Conservation (phyloP, 92 coral and sea anemone species). For the Scolanthus callimorphus region DNA sequence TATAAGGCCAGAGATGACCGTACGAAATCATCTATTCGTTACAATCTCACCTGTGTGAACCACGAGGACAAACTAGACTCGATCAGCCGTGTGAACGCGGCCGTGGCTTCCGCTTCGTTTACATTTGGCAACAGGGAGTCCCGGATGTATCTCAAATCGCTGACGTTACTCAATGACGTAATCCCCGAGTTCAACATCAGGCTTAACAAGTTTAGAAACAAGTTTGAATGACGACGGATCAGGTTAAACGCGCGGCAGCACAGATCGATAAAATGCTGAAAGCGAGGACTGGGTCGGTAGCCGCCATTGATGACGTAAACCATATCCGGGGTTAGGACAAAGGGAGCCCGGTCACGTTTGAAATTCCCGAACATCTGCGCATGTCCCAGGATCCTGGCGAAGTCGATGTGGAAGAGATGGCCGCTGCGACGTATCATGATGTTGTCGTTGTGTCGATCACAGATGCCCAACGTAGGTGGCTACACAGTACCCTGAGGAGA, state of each 20-base stretch:
- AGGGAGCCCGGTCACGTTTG: slow-evolving; percentile 98
- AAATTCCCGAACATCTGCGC: slow-evolving; percentile 99
- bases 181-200: slow-evolving; percentile 98
- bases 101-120: slow-evolving; percentile 90
- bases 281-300: slow-evolving; percentile 91
- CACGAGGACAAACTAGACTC: slow-evolving; percentile 90
- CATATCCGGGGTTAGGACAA: slow-evolving; percentile 98
- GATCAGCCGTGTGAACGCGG: slow-evolving; percentile 88
- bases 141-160: slow-evolving; percentile 87
- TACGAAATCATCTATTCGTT: too few species aligned
- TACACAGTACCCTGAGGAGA: slow-evolving; percentile 77
- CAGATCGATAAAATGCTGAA: slow-evolving; percentile 95
- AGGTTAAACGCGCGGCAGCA: slow-evolving; percentile 94
- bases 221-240: slow-evolving; percentile 88
- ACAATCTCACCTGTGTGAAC: slow-evolving; percentile 98
- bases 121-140: slow-evolving; percentile 87
- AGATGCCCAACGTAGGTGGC: slow-evolving; percentile 97
- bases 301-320: slow-evolving; percentile 99
- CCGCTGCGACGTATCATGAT: slow-evolving; percentile 97
- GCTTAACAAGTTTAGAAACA: slow-evolving; percentile 79
- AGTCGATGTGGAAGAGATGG: slow-evolving; percentile 95
- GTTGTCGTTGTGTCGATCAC: slow-evolving; percentile 99
- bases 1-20: too few species aligned
- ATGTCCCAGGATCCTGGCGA: slow-evolving; percentile 96
- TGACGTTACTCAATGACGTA: slow-evolving; percentile 63